Conservation (phyloP, 2,113 vertebrate genomes). For the Labrus mixtus region DNA sequence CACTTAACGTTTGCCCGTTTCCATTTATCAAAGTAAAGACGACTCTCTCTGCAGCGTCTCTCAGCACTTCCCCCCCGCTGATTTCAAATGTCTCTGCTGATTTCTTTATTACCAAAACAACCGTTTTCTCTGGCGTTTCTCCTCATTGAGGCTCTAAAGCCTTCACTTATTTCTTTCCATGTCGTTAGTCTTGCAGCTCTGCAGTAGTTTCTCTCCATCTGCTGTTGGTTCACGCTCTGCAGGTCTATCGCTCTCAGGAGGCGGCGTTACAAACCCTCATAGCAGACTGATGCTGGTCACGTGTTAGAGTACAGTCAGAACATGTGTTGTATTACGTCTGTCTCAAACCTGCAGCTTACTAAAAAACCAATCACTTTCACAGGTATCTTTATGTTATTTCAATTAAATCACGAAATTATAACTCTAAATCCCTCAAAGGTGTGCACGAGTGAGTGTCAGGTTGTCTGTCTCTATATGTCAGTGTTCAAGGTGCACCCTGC, state of each 20-base stretch:
- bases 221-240: constrained; percentile 49
- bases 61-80: neutral
- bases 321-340: neutral
- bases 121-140: constrained; percentile 3
- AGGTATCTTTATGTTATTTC: too few species aligned
- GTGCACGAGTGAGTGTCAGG: too few species aligned
- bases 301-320: neutral
- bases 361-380: too few species aligned
- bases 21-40: constrained; percentile 35
- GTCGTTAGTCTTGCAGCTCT: constrained; percentile 56
- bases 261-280: neutral
- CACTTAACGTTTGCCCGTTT: constrained; percentile 27
- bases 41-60: neutral
- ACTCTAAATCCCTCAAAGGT: too few species aligned
- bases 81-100: constrained; percentile 1
- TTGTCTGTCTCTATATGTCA: too few species aligned
- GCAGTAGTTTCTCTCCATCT: constrained; percentile 60
- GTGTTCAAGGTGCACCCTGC: too few species aligned
- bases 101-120: constrained; percentile 30
- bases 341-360: too few species aligned
- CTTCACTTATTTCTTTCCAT: constrained; percentile 51
- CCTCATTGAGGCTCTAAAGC: constrained; percentile 18
- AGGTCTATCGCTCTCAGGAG: constrained; percentile 32
- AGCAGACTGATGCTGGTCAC: neutral
- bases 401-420: too few species aligned